A percentile compares a stretch with the other conserved stretches of the same genome.
Evolutionary conservation across 2,797 vertebrate species (phyloP).

Genomic region (Coracias cyanogaster): DNA sequence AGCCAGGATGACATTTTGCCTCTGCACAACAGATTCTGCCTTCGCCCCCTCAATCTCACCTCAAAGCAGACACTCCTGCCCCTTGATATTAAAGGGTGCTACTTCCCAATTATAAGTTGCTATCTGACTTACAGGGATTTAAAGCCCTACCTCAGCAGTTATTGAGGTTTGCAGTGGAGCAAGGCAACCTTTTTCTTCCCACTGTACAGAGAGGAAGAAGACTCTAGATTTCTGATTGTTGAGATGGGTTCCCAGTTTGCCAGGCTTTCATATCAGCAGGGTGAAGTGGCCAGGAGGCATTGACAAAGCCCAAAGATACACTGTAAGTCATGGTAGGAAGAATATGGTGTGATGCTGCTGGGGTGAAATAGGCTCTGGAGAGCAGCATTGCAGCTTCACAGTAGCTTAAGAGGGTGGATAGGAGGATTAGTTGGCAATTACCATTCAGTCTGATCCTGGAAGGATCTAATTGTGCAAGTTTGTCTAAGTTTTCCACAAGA

Average conservation of each 20-base stretch:
- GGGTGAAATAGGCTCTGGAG: neutral
- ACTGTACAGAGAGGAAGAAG: neutral
- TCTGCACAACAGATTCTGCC: neutral
- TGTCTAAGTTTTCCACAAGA: neutral
- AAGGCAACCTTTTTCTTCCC: neutral
- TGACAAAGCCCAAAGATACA: neutral
- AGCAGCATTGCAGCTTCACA: neutral
- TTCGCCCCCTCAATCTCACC: neutral
- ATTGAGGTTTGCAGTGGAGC: neutral
- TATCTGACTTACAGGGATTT: neutral
- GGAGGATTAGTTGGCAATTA: neutral
- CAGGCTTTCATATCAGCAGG: neutral
- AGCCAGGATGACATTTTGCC: neutral
- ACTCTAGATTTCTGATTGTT: neutral
- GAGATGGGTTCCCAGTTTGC: neutral
- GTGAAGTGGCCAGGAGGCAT: neutral
- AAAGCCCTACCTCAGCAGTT: neutral
- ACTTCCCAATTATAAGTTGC: neutral
- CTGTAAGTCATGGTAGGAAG: accelerated
- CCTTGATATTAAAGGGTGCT: neutral
- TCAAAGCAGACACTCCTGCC: neutral
- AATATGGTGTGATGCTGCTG: neutral
- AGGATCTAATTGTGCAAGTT: neutral
- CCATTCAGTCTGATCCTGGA: neutral
- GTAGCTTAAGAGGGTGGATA: neutral